These are phyloP conservation scores for Ardeotis arabs DNA, from an alignment of 2,113 vertebrate species.

Conservation along the genomic window DNA sequence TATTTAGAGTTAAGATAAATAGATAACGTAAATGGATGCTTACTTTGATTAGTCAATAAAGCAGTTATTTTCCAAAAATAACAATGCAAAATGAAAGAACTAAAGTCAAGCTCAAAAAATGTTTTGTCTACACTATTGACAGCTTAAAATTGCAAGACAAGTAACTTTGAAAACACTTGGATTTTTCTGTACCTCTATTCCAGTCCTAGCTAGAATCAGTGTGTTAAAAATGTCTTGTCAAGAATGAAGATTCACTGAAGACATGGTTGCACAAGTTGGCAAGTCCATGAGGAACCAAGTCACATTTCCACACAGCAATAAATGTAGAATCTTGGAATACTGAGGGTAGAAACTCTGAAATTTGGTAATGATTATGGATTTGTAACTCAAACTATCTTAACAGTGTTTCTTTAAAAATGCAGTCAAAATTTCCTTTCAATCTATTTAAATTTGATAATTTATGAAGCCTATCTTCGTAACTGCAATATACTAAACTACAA, in stretches of 20 bases:
- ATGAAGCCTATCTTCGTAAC: background rate
- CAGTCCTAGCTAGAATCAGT: background rate
- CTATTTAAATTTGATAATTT: background rate
- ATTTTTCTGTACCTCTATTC: background rate
- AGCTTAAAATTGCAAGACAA: background rate
- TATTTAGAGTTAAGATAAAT: background rate
- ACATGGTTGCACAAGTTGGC: background rate
- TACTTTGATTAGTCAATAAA: background rate
- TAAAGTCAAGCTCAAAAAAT: background rate
- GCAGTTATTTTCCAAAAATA: conserved; percentile 7
- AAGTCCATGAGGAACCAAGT: background rate
- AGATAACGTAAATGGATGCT: background rate
- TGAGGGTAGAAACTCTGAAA: background rate
- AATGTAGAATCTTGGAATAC: background rate
- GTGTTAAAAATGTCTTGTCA: background rate
- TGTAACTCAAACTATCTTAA: background rate
- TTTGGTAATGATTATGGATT: background rate
- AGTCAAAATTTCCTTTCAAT: background rate
- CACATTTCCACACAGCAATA: background rate
- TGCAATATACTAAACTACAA: background rate
- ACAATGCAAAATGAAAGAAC: background rate
- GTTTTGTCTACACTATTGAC: background rate
- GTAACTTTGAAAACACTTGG: background rate
- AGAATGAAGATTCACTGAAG: background rate
- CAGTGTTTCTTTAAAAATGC: background rate